phyloP scores from a whole-genome alignment of 23 tunicate genomes.

The Diplosoma virens region DNA sequence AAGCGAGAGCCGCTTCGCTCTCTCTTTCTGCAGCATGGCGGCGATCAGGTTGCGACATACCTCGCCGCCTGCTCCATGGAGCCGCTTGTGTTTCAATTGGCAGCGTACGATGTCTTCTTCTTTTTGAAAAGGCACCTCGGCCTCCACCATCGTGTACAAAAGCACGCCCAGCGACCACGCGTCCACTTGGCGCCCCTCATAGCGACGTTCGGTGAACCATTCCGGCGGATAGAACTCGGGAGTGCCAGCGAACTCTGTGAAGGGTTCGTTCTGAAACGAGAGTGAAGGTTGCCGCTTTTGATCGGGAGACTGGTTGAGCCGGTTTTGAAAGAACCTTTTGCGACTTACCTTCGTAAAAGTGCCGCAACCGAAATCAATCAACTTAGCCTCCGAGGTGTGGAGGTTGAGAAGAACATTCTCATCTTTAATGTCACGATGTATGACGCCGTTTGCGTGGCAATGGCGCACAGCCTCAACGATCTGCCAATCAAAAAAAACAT shows the following conservation, averaged over 20 bases:
- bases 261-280: conserved; percentile 56
- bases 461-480: conserved; percentile 85
- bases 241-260: conserved; percentile 97
- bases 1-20: conserved; percentile 55
- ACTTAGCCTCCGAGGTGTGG: conserved; percentile 86
- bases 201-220: conserved; percentile 86
- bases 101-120: conserved; percentile 81
- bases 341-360: conserved; percentile 74
- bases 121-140: conserved; percentile 95
- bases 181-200: conserved; percentile 72
- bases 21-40: conserved; percentile 74
- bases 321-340: not conserved
- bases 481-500: conserved; percentile 43
- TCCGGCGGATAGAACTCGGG: conserved; percentile 99
- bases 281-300: conserved; percentile 20
- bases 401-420: conserved; percentile 88
- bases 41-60: conserved; percentile 60
- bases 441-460: conserved; percentile 96
- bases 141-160: conserved; percentile 93
- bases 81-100: conserved; percentile 68
- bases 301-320: conserved; percentile 86
- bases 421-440: conserved; percentile 95
- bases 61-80: conserved; percentile 24
- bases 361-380: conserved; percentile 98
- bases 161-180: conserved; percentile 98